phyloP scores from a whole-genome alignment of 2,888 invertebrate species.

The Cephalotes varians region DNA sequence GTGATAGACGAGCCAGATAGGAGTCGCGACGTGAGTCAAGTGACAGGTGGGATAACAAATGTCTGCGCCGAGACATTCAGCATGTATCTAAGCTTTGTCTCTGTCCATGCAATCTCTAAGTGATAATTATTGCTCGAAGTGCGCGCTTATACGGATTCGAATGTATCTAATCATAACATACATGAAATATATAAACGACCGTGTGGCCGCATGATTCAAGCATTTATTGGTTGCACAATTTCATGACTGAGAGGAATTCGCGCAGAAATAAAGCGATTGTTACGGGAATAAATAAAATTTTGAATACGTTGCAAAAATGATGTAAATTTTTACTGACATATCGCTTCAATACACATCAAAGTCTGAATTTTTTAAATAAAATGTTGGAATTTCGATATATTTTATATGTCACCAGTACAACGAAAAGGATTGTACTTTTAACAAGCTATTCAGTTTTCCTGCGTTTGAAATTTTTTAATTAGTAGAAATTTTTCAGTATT shows the following conservation, averaged over 20 bases:
- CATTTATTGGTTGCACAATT: background rate
- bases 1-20: constrained; percentile 72
- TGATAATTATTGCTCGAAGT: constrained; percentile 63
- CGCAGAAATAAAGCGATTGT: background rate
- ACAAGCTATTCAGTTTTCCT: background rate
- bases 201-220: background rate
- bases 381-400: background rate
- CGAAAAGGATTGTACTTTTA: background rate
- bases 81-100: constrained; percentile 61
- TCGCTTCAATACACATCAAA: background rate
- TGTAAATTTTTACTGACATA: background rate
- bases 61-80: constrained; percentile 66
- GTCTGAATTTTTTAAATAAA: background rate
- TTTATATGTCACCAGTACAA: background rate
- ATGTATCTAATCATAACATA: constrained; percentile 18
- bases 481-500: background rate
- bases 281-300: background rate
- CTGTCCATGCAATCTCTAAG: constrained; percentile 57
- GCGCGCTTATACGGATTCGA: background rate
- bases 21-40: constrained; percentile 70
- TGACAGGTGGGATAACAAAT: constrained; percentile 73
- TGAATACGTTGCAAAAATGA: background rate
- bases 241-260: background rate
- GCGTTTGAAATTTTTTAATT: background rate
- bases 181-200: background rate